Percentiles rank a stretch among this genome's conserved stretches.
Evolutionary conservation across 2,113 vertebrate genomes (phyloP).

Genomic region (Tylochromis polylepis): DNA sequence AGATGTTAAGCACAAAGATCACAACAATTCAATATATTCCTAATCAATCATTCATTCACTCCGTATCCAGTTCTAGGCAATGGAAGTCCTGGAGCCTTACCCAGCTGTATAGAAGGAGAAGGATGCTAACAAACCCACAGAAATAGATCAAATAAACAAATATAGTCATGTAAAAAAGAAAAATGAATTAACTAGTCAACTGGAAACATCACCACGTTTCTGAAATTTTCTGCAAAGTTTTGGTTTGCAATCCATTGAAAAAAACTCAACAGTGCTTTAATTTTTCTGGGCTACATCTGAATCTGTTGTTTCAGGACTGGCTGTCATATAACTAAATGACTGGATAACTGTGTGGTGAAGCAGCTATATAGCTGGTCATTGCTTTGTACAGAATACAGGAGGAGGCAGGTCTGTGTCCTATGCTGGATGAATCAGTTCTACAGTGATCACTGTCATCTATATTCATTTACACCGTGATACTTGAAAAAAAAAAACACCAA

Average conservation of each 20-base stretch:
- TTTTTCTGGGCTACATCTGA: neutral
- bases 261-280: neutral
- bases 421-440: neutral
- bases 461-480: neutral
- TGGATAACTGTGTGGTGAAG: neutral
- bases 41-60: neutral
- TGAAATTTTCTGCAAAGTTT: too few relatives aligned
- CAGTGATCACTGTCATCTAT: neutral
- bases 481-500: neutral
- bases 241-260: neutral
- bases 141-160: neutral
- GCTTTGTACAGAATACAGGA: neutral
- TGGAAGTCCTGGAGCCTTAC: neutral
- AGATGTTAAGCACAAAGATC: neutral
- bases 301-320: neutral
- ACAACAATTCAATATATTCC: neutral
- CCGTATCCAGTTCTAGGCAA: neutral
- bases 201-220: neutral
- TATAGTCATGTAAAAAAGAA: neutral
- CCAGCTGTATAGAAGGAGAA: neutral
- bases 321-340: neutral
- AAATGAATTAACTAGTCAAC: neutral
- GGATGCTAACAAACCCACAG: neutral
- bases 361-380: neutral
- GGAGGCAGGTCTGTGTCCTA: neutral